phyloP scores from a whole-genome alignment of 2,888 invertebrate genomes.

The Polymixis lichenea region DNA sequence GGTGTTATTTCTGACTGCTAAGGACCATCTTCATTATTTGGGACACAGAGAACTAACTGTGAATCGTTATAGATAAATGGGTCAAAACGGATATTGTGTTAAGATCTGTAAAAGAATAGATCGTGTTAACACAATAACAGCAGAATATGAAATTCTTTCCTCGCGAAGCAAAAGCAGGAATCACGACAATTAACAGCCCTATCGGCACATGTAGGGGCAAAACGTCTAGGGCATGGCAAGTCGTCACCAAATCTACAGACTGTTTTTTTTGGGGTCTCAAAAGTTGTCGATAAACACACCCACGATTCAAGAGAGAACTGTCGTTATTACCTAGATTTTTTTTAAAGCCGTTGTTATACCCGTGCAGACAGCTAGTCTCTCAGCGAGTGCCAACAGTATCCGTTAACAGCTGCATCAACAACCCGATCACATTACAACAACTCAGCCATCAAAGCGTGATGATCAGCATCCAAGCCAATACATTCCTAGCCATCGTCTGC shows the following conservation, averaged over 20 bases:
- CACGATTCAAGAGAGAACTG: no score
- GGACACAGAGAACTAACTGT: not conserved
- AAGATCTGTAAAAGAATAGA: no score
- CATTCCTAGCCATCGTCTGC: slow-evolving; percentile 37
- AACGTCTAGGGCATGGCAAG: not conserved
- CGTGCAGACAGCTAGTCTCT: slow-evolving; percentile 10
- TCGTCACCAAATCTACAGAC: not conserved
- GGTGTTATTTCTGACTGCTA: slow-evolving; percentile 9
- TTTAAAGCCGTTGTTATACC: no score
- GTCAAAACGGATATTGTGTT: not conserved
- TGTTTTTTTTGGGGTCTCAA: no score
- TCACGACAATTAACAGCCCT: not conserved
- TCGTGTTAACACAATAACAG: no score
- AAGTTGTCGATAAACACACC: no score
- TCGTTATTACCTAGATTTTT: no score
- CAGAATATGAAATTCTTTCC: not conserved
- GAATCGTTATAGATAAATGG: not conserved
- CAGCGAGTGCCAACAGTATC: slow-evolving; percentile 22
- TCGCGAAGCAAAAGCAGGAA: not conserved
- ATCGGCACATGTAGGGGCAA: not conserved
- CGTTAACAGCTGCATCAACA: slow-evolving; percentile 37
- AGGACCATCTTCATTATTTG: slow-evolving; percentile 11
- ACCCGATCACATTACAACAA: slow-evolving; percentile 34
- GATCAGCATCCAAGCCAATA: slow-evolving; percentile 34
- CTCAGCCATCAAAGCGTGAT: slow-evolving; percentile 28